phyloP scores from a whole-genome alignment of 2,113 vertebrate genomes.

The Dunckerocampus dactyliophorus region DNA sequence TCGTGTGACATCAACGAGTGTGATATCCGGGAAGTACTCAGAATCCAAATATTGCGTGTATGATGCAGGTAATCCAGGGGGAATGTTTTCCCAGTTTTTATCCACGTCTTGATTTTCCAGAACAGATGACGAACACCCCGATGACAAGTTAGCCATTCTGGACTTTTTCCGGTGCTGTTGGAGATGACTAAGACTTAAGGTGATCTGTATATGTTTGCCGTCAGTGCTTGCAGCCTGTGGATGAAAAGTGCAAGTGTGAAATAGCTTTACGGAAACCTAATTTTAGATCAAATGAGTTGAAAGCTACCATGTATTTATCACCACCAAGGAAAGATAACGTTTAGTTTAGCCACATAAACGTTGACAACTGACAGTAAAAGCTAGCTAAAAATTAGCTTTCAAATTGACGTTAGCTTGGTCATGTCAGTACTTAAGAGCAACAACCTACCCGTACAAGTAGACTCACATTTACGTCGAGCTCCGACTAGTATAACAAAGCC shows the following conservation, averaged over 20 bases:
- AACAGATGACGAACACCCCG: neutral
- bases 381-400: neutral
- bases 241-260: neutral
- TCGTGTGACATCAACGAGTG: conserved; percentile 27
- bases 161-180: neutral
- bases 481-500: no score
- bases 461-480: neutral
- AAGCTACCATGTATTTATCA: neutral
- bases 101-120: conserved; percentile 13
- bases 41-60: conserved; percentile 12
- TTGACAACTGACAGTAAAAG: no score
- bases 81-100: conserved; percentile 38
- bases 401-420: neutral
- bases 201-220: neutral
- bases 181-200: no score
- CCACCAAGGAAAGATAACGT: no score
- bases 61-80: neutral
- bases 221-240: neutral
- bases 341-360: no score
- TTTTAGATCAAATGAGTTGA: neutral
- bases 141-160: conserved; percentile 29
- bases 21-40: conserved; percentile 47
- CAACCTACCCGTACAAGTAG: conserved; percentile 19
- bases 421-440: neutral
- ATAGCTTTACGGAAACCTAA: neutral